Evolutionary conservation across 2,888 invertebrate species (phyloP).

Genomic region (Notocelia uddmanniana): DNA sequence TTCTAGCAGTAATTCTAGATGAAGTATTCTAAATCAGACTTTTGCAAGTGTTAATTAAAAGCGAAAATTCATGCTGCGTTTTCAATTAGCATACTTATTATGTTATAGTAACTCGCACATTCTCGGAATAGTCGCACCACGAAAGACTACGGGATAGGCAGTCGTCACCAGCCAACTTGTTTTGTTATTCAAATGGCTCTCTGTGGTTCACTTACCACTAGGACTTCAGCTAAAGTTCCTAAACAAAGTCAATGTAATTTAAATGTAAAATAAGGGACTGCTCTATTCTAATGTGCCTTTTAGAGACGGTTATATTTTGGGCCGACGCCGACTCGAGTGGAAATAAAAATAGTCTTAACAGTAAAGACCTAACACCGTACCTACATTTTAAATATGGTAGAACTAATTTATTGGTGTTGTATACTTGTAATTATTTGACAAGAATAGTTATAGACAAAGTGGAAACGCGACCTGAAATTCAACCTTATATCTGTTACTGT

Average conservation of each 20-base stretch:
- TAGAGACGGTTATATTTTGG: neutral
- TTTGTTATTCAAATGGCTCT: constrained; percentile 9
- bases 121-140: neutral
- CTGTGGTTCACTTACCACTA: constrained; percentile 3
- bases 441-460: no score
- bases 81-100: neutral
- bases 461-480: no score
- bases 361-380: no score
- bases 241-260: neutral
- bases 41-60: neutral
- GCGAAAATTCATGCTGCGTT: neutral
- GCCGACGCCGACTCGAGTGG: neutral
- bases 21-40: neutral
- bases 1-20: no score
- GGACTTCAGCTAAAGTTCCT: neutral
- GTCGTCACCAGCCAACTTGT: constrained; percentile 3
- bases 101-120: neutral
- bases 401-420: no score
- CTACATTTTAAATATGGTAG: no score
- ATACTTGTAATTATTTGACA: no score
- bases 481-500: no score
- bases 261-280: constrained; percentile 15
- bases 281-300: neutral
- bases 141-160: neutral
- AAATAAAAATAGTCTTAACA: no score